Base-by-base conservation (phyloP, 2,797 vertebrate species). In the Loris lydekkerianus region DNA sequence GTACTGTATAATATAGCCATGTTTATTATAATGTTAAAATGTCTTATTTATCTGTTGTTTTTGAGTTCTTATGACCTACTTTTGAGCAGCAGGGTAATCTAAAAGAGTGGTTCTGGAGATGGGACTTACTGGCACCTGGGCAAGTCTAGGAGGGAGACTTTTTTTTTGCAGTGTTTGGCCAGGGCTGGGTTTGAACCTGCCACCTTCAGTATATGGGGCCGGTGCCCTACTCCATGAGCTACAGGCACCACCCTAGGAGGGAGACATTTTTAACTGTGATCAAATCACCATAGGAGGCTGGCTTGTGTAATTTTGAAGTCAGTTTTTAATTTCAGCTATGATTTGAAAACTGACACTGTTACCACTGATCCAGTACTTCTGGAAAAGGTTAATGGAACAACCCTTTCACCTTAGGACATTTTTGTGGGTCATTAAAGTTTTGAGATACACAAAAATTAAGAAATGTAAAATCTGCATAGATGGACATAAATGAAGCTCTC, bases 11-110 rank as follows among this genome's bases (percentile, higher is more conserved):
- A 40, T 70, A 34, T 60, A 84, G 58, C 63, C 70, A 83, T 23
- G 20, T 43, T 25, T 89, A 20, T 53, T 96, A 76, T 72, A 27
- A 63, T 82, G 34, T 56, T 87, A 58, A 89, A 56, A 56, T 90
- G 1, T 77, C 76, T 72, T 81, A 37, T 93, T 34, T 72, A 20
- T 70, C 56, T 89, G 21, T 1, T 78, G 37, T 56, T 56, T 91
- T 76, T 29, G 34, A 61, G 10, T 18, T 3, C 3, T 3, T 9
- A 27, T 5, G 20, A 70, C n/a, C 56, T 86, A 69, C 60, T 67
- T 87, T 80, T 69, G 7, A 63, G 40, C 60, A 75, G 31, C 5
- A 67, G n/a, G 29, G 3, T 60, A 29, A 43, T 56, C 31, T 65
- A 80, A 91, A 84, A 70, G 18, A 86, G 20, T 43, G 15, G 20